Conservation (phyloP, 2,113 vertebrate species). For the Petaurus breviceps region DNA sequence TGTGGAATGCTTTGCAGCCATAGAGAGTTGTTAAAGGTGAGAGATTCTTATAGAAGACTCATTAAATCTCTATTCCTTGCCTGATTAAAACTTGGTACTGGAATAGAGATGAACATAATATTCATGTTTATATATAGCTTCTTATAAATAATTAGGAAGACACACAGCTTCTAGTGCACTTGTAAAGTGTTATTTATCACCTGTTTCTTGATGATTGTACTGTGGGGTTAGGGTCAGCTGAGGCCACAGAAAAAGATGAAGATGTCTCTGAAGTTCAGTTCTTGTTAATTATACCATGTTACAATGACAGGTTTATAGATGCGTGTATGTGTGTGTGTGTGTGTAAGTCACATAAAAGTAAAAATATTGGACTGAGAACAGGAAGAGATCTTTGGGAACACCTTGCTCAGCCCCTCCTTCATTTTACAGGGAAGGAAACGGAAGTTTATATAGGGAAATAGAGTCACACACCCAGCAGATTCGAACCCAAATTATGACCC, state of each 20-base stretch:
- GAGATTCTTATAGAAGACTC: background rate
- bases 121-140: background rate
- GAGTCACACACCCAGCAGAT: background rate
- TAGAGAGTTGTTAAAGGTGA: background rate
- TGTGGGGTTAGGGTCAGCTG: background rate
- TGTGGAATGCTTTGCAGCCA: background rate
- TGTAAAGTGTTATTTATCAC: background rate
- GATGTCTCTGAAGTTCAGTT: background rate
- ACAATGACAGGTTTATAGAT: background rate
- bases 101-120: background rate
- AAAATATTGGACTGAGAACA: background rate
- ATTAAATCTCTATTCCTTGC: background rate
- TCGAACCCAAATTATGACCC: background rate
- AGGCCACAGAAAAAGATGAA: background rate
- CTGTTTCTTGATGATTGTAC: background rate
- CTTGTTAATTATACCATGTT: background rate
- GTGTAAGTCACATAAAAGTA: background rate
- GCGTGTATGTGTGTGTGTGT: background rate
- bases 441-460: background rate
- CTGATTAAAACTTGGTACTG: background rate
- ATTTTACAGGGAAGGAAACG: background rate
- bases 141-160: background rate
- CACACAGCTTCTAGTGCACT: background rate
- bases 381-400: background rate
- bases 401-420: background rate